Conservation (phyloP, 2,888 invertebrate genomes). For the Xestia xanthographa region DNA sequence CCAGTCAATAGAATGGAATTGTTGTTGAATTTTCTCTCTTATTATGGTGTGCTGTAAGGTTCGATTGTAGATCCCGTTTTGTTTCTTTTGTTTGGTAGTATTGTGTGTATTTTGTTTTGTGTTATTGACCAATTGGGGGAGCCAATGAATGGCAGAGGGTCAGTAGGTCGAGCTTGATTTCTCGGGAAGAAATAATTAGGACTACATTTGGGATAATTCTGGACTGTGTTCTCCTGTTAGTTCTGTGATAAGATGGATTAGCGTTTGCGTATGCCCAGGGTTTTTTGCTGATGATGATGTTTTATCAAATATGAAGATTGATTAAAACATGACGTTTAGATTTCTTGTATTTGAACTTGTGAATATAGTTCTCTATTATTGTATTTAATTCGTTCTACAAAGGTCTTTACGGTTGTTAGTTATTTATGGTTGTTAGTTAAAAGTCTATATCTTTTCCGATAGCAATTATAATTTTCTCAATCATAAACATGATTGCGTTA, state of each 20-base stretch:
- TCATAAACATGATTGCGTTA: conserved; percentile 3
- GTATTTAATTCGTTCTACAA: neutral
- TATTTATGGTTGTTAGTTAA: rapidly evolving
- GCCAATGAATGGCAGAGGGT: neutral
- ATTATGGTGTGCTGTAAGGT: conserved; percentile 11
- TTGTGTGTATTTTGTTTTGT: conserved; percentile 27
- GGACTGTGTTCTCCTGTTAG: neutral
- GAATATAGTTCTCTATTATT: neutral
- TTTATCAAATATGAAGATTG: neutral
- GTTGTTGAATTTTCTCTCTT: conserved; percentile 27
- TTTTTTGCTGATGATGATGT: neutral
- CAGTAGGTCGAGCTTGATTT: conserved; percentile 1
- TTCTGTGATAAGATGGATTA: neutral
- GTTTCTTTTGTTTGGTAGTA: conserved; percentile 1
- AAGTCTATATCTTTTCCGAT: neutral
- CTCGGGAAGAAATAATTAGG: neutral
- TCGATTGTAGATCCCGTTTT: conserved; percentile 10
- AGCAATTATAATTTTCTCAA: neutral
- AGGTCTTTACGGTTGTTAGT: neutral
- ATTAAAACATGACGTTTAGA: neutral
- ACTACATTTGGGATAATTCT: neutral
- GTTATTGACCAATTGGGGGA: conserved; percentile 11
- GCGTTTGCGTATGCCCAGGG: neutral
- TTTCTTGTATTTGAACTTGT: neutral
- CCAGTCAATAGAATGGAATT: conserved; percentile 45